Percentiles rank a stretch among this genome's conserved stretches.
Evolutionary conservation across 2,113 vertebrate species (phyloP).

Genomic region (Cyrtonyx montezumae): DNA sequence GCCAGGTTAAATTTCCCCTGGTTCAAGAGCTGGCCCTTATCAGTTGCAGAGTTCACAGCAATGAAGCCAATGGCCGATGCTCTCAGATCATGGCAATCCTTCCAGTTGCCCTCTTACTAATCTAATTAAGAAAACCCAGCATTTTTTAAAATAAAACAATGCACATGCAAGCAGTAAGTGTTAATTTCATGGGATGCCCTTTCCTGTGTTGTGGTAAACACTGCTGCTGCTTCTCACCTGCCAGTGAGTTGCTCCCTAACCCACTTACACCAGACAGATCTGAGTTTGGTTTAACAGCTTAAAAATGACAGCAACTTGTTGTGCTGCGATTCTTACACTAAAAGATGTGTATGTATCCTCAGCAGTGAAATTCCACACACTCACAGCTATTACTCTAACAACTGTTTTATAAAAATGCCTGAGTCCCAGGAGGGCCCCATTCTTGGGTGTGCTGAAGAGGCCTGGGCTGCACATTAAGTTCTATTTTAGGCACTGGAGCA

Average conservation of each 20-base stretch:
- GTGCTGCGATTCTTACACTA: neutral
- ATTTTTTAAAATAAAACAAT: neutral
- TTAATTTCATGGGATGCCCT: neutral
- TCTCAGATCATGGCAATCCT: neutral
- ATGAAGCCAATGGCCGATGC: neutral
- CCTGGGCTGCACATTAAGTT: neutral
- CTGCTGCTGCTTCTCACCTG: conserved; percentile 15
- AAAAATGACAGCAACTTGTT: neutral
- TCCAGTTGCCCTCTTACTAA: neutral
- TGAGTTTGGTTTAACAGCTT: neutral
- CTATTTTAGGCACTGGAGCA: neutral
- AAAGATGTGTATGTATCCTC: neutral
- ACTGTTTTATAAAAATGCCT: conserved; percentile 35
- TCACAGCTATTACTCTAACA: neutral
- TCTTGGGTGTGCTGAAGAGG: neutral
- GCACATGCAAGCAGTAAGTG: neutral
- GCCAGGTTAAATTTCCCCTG: neutral
- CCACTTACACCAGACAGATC: neutral
- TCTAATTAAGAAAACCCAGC: neutral
- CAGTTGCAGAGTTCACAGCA: neutral
- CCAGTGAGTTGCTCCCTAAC: neutral
- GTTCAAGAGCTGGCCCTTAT: neutral
- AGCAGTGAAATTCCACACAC: neutral
- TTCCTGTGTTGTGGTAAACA: neutral
- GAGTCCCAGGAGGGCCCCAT: neutral